Conservation (phyloP, 2,888 invertebrate genomes). For the Pseudeuparius sepicola region DNA sequence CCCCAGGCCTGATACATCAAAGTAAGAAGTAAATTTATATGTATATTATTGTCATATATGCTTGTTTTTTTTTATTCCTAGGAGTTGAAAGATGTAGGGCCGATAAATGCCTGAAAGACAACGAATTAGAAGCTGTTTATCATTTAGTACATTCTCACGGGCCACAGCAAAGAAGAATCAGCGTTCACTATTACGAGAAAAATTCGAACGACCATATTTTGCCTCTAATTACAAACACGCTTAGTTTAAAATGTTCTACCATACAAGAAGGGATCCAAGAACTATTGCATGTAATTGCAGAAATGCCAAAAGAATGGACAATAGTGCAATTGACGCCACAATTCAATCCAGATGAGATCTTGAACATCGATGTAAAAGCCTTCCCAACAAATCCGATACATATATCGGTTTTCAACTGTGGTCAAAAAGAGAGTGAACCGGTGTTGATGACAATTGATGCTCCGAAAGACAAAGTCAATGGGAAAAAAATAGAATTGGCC, state of each 20-base stretch:
- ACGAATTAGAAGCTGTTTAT: slow-evolving; percentile 32
- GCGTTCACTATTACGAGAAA: slow-evolving; percentile 23
- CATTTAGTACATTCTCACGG: slow-evolving; percentile 34
- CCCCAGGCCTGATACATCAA: slow-evolving; percentile 24
- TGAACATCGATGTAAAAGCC: slow-evolving; percentile 25
- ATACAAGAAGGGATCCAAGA: slow-evolving; percentile 23
- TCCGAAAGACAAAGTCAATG: slow-evolving; percentile 15
- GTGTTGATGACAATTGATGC: slow-evolving; percentile 27
- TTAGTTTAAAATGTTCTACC: too few species aligned
- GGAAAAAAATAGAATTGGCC: slow-evolving; percentile 22
- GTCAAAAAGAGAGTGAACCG: slow-evolving; percentile 27
- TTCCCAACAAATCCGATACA: slow-evolving; percentile 29
- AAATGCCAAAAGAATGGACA: slow-evolving; percentile 48
- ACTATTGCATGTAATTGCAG: slow-evolving; percentile 29
- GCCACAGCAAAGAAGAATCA: slow-evolving; percentile 30
- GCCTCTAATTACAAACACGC: too few species aligned
- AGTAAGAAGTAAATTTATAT: slow-evolving; percentile 19
- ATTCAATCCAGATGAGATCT: slow-evolving; percentile 26
- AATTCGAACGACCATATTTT: too few species aligned
- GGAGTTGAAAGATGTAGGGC: slow-evolving; percentile 29
- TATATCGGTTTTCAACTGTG: slow-evolving; percentile 35
- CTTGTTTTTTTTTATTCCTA: slow-evolving; percentile 19
- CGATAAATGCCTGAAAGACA: slow-evolving; percentile 20
- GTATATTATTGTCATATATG: too few species aligned
- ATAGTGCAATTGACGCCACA: slow-evolving; percentile 47